phyloP scores from a whole-genome alignment of 2,113 vertebrate species.

The Hemichromis elongatus region DNA sequence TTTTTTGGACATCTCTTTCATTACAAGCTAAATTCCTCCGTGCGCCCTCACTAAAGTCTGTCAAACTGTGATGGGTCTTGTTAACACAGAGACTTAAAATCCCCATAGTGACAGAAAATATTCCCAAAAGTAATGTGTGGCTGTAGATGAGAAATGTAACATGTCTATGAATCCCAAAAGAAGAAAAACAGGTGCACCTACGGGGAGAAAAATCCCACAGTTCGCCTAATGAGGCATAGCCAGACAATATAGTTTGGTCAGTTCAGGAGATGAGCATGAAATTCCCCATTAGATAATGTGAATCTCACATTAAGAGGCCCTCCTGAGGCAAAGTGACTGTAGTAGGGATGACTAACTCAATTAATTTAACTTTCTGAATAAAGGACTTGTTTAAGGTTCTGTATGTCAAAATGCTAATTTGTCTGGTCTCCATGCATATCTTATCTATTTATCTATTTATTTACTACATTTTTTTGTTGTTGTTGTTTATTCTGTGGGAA shows the following conservation, averaged over 20 bases:
- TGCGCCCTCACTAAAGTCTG: slow-evolving; percentile 7
- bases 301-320: slow-evolving; percentile 35
- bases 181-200: slow-evolving; percentile 34
- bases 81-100: slow-evolving; percentile 41
- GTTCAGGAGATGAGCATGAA: slow-evolving; percentile 50
- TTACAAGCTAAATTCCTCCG: background rate
- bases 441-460: background rate
- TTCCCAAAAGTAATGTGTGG: slow-evolving; percentile 27
- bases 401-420: slow-evolving; percentile 2
- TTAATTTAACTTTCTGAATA: slow-evolving; percentile 13
- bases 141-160: background rate
- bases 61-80: slow-evolving; percentile 48
- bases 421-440: background rate
- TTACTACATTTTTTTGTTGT: background rate
- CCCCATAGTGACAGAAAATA: slow-evolving; percentile 14
- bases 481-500: background rate
- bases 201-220: slow-evolving; percentile 29
- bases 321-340: slow-evolving; percentile 30
- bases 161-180: background rate
- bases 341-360: slow-evolving; percentile 16
- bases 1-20: background rate
- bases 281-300: slow-evolving; percentile 51
- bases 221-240: slow-evolving; percentile 57
- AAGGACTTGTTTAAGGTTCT: slow-evolving; percentile 5
- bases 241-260: slow-evolving; percentile 47